Conservation (phyloP, 2,888 invertebrate genomes). For the Nymphalis c-album region DNA sequence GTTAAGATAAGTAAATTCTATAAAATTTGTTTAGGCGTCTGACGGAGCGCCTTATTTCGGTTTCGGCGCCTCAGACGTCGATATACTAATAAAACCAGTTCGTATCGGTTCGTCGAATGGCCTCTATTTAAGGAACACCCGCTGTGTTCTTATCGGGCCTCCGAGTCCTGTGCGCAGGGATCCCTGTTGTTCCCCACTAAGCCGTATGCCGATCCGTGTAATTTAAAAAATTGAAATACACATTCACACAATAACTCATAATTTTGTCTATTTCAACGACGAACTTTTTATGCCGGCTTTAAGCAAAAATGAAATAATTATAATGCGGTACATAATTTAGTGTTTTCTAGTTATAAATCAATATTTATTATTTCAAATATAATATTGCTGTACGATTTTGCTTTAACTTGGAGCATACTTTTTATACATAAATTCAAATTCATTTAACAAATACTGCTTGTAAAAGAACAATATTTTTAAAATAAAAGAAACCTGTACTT, state of each 20-base stretch:
- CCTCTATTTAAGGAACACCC: conserved; percentile 72
- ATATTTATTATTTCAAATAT: no score
- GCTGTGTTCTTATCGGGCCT: conserved; percentile 66
- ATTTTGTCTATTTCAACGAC: conserved; percentile 11
- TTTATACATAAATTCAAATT: no score
- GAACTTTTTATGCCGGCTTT: not conserved
- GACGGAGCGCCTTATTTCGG: conserved; percentile 52
- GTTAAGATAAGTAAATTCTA: conserved; percentile 38
- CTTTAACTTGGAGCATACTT: no score
- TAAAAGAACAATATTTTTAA: no score
- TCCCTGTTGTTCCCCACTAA: conserved; percentile 34
- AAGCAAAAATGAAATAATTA: not conserved
- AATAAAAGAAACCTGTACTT: no score
- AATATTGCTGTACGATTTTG: no score
- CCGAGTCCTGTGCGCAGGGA: conserved; percentile 42
- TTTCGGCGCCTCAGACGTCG: conserved; percentile 55
- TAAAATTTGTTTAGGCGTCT: conserved; percentile 47
- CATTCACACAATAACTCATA: conserved; percentile 23
- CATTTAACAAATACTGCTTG: no score
- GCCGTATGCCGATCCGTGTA: conserved; percentile 31
- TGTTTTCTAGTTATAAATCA: not conserved
- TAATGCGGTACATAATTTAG: not conserved
- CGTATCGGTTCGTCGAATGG: conserved; percentile 68
- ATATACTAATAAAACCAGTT: conserved; percentile 65
- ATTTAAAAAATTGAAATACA: conserved; percentile 15